phyloP scores from a whole-genome alignment of 30 jellyfish, hydroid and myxozoan genomes.

The Sanderia malayensis region DNA sequence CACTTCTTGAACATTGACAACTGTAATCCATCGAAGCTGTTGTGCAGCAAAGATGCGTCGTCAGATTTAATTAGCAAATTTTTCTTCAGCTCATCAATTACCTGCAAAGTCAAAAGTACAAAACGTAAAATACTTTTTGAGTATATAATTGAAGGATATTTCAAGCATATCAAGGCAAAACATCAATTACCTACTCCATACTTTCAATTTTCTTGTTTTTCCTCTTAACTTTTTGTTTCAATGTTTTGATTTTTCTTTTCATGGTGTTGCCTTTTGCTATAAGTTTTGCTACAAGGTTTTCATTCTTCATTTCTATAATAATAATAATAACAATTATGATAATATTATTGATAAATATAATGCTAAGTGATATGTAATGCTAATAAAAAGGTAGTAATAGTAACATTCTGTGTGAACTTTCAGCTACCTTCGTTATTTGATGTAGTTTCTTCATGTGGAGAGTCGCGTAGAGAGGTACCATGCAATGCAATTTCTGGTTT shows the following conservation, averaged over 20 bases:
- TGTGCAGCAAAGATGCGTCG: constrained; percentile 12
- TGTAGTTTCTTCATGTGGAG: too few relatives aligned
- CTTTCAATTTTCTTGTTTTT: too few relatives aligned
- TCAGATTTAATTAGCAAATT: constrained; percentile 6
- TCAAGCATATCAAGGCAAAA: too few relatives aligned
- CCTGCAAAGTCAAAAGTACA: too few relatives aligned
- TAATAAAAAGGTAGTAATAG: too few relatives aligned
- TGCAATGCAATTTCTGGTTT: constrained; percentile 15
- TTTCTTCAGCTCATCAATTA: constrained; percentile 7
- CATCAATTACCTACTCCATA: too few relatives aligned
- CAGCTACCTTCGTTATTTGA: neutral
- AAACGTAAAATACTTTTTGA: too few relatives aligned
- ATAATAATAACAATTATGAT: too few relatives aligned
- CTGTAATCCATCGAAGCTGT: constrained; percentile 14
- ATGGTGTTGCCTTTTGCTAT: neutral
- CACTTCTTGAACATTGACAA: constrained; percentile 5
- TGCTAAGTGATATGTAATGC: too few relatives aligned
- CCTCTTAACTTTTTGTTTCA: constrained; percentile 6
- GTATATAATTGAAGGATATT: too few relatives aligned
- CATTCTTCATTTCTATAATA: neutral
- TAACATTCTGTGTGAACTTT: constrained; percentile 2
- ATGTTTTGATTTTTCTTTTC: constrained; percentile 11
- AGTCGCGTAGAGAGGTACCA: constrained; percentile 17
- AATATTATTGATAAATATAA: too few relatives aligned
- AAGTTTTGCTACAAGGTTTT: neutral